phyloP scores from a whole-genome alignment of 2,797 vertebrate genomes.

The Microcaecilia unicolor region DNA sequence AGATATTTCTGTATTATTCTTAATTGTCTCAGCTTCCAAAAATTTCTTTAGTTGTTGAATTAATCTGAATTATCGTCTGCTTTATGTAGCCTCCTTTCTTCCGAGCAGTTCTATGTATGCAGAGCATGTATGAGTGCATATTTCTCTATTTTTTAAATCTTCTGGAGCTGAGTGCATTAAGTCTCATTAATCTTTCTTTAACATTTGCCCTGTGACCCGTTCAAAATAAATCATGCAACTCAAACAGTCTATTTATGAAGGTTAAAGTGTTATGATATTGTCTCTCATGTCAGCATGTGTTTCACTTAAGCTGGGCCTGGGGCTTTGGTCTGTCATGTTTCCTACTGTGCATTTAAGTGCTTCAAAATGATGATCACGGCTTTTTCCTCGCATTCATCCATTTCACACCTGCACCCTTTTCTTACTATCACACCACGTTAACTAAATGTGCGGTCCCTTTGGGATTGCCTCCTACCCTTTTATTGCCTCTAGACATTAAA shows the following conservation, averaged over 20 bases:
- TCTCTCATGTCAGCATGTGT: constrained; percentile 44
- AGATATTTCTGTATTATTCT: too few relatives aligned
- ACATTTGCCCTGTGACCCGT: constrained; percentile 40
- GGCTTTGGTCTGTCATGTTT: constrained; percentile 67
- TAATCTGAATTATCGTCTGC: too few relatives aligned
- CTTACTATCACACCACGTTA: constrained; percentile 41
- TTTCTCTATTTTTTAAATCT: too few relatives aligned
- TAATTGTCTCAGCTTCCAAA: too few relatives aligned
- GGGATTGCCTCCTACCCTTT: constrained; percentile 50
- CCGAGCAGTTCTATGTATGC: too few relatives aligned
- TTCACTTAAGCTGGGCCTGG: constrained; percentile 51
- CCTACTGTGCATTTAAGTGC: constrained; percentile 57
- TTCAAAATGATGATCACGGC: constrained; percentile 72
- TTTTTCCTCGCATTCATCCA: constrained; percentile 40
- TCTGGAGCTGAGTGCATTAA: constrained; percentile 11
- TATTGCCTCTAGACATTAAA: constrained; percentile 43
- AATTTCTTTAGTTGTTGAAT: too few relatives aligned
- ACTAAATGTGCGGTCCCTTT: constrained; percentile 51
- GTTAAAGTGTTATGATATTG: constrained; percentile 40
- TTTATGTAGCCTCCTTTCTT: too few relatives aligned
- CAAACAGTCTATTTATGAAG: constrained; percentile 64
- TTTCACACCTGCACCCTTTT: constrained; percentile 69
- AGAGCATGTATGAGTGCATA: too few relatives aligned
- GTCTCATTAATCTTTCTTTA: constrained; percentile 35
- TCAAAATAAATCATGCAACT: constrained; percentile 39